These are phyloP conservation scores for Anthopleura sola DNA, from an alignment of 64 coral and sea anemone species.

Conservation along the genomic window DNA sequence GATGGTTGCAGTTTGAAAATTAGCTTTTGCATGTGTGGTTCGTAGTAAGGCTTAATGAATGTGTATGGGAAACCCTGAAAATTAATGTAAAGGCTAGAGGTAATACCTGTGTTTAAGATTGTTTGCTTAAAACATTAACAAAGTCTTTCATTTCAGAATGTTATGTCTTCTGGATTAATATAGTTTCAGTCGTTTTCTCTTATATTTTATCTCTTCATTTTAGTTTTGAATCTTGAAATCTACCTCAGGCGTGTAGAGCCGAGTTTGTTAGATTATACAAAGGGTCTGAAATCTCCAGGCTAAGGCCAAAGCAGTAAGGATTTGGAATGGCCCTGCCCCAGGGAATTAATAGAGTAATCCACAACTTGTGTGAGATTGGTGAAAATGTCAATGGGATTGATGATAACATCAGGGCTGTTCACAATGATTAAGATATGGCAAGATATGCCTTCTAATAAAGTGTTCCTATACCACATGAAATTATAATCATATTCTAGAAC, in stretches of 20 bases:
- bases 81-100: background rate
- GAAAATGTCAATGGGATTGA: background rate
- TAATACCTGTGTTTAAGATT: background rate
- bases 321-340: background rate
- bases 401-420: conserved; percentile 10
- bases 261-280: background rate
- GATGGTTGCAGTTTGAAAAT: conserved; percentile 7
- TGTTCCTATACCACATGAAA: conserved; percentile 3
- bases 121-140: conserved; percentile 22
- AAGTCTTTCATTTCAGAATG: background rate
- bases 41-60: background rate
- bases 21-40: conserved; percentile 5
- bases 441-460: background rate
- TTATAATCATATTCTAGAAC: conserved; percentile 6
- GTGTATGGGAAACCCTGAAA: background rate
- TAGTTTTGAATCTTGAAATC: background rate
- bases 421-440: conserved; percentile 3
- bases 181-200: background rate
- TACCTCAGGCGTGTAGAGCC: background rate
- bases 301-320: background rate
- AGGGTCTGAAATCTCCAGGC: background rate
- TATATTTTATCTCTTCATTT: background rate
- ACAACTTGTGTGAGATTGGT: background rate
- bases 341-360: background rate
- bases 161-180: background rate